Evolutionary conservation across 2,797 vertebrate species (phyloP).

Genomic region (Poeciliopsis presidionis): DNA sequence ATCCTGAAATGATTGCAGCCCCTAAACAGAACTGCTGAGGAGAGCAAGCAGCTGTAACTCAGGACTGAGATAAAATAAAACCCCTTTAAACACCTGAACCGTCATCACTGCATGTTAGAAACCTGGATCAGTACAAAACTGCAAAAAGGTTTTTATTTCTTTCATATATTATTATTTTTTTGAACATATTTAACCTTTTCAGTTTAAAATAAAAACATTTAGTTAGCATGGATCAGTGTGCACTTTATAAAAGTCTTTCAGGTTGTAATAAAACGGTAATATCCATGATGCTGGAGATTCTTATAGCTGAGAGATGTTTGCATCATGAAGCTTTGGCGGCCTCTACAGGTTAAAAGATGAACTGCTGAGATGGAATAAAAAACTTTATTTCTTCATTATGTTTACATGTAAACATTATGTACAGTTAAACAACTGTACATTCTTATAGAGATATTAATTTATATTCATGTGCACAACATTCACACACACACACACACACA

Average conservation of each 20-base stretch:
- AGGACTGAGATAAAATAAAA: too few relatives aligned
- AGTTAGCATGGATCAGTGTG: neutral
- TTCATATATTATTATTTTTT: too few relatives aligned
- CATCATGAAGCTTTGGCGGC: neutral
- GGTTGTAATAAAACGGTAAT: neutral
- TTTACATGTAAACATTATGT: neutral
- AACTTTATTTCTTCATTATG: neutral
- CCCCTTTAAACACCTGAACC: too few relatives aligned
- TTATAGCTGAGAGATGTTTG: neutral
- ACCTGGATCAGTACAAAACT: too few relatives aligned
- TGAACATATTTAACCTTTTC: too few relatives aligned
- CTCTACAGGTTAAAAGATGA: neutral
- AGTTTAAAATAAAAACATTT: neutral
- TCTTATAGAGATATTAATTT: neutral
- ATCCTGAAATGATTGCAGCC: neutral
- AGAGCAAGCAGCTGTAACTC: too few relatives aligned
- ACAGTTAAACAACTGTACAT: neutral
- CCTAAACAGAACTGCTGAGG: neutral
- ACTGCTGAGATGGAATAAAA: neutral
- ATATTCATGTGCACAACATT: conserved; percentile 1
- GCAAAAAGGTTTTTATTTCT: too few relatives aligned
- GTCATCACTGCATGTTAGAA: too few relatives aligned
- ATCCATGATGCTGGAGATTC: neutral
- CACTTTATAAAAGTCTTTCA: neutral
- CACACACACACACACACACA: neutral